Evolutionary conservation across 92 coral and sea anemone species (phyloP).

Genomic region (Palythoa heliodiscus): DNA sequence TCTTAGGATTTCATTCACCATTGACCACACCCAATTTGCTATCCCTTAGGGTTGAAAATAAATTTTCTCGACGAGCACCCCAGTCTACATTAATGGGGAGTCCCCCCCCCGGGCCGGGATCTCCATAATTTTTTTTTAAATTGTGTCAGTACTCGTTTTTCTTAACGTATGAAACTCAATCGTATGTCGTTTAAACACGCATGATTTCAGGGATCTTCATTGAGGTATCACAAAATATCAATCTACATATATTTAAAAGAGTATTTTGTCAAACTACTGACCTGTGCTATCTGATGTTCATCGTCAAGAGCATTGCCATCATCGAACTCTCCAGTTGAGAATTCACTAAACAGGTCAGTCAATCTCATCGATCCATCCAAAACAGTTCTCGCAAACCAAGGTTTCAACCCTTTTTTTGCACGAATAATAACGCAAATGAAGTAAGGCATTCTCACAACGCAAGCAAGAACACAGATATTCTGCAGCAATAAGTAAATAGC

Average conservation of each 20-base stretch:
- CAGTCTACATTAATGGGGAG: too few species aligned
- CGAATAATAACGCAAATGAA: constrained; percentile 28
- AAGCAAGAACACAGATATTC: constrained; percentile 26
- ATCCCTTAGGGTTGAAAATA: too few species aligned
- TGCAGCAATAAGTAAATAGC: constrained; percentile 6
- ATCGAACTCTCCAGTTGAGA: constrained; percentile 50
- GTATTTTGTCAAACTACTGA: constrained; percentile 33
- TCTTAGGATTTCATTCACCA: too few species aligned
- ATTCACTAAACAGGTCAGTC: constrained; percentile 46
- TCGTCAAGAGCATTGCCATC: constrained; percentile 43
- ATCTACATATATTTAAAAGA: constrained; percentile 17
- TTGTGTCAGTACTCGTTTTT: constrained; percentile 23
- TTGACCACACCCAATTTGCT: too few species aligned
- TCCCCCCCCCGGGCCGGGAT: too few species aligned
- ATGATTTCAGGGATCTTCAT: constrained; percentile 35
- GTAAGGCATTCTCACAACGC: constrained; percentile 27
- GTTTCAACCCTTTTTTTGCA: constrained; percentile 37
- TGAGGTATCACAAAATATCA: constrained; percentile 32
- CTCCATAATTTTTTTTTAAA: constrained; percentile 1
- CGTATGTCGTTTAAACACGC: constrained; percentile 23
- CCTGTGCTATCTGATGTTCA: constrained; percentile 37
- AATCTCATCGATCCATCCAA: constrained; percentile 35
- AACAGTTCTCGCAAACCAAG: constrained; percentile 53
- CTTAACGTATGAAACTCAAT: constrained; percentile 28
- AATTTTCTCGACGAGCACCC: too few species aligned